These are phyloP conservation scores for Tubulanus polymorphus DNA, from an alignment of 2,888 invertebrate species.

Conservation along the genomic window DNA sequence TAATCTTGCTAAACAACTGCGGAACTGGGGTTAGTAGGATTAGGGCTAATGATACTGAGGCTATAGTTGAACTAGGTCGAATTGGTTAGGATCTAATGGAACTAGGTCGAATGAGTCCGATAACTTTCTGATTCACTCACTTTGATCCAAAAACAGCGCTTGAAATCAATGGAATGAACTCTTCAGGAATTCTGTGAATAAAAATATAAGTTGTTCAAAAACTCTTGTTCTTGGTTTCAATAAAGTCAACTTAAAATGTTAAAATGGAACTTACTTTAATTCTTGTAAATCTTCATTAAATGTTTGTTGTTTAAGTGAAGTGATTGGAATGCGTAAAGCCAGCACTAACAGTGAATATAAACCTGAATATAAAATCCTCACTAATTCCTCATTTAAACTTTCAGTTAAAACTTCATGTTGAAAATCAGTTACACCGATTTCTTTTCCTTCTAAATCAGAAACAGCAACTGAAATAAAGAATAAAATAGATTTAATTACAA, in stretches of 20 bases:
- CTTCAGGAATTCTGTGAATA: slow-evolving; percentile 35
- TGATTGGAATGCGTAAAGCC: slow-evolving; percentile 30
- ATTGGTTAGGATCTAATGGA: too few species aligned
- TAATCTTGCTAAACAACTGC: too few species aligned
- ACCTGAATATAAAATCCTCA: slow-evolving; percentile 36
- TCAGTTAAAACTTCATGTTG: slow-evolving; percentile 28
- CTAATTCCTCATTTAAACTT: slow-evolving; percentile 29
- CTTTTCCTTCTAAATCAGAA: slow-evolving; percentile 30
- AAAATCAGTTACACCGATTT: slow-evolving; percentile 25
- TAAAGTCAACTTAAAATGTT: too few species aligned
- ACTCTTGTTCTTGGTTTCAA: not conserved
- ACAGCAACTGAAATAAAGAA: slow-evolving; percentile 31
- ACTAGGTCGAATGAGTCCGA: too few species aligned
- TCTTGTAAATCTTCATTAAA: slow-evolving; percentile 43
- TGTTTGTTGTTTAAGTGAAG: slow-evolving; percentile 38
- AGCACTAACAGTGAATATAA: slow-evolving; percentile 30
- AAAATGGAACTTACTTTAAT: not conserved
- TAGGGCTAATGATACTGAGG: too few species aligned
- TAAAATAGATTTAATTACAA: not conserved
- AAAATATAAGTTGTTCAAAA: slow-evolving; percentile 1
- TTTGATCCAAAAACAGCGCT: slow-evolving; percentile 39
- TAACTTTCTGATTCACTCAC: too few species aligned
- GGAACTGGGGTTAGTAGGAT: too few species aligned
- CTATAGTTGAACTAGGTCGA: too few species aligned
- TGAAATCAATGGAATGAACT: slow-evolving; percentile 35